Conservation (phyloP, 2,888 invertebrate genomes). For the Agrypnus murinus region DNA sequence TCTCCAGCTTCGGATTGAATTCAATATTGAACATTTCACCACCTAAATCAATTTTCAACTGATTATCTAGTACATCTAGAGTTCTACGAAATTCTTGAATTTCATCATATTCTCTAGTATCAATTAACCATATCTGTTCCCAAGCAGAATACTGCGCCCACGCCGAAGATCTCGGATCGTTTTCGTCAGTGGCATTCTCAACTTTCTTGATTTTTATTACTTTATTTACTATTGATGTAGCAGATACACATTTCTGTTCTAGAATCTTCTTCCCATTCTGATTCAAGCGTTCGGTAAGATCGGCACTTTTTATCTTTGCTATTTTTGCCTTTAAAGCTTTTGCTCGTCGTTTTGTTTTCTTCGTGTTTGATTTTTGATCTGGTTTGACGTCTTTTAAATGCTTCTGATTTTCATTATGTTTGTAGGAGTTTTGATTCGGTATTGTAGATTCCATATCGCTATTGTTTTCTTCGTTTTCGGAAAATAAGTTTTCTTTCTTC, state of each 20-base stretch:
- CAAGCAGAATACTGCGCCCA: slow-evolving; percentile 24
- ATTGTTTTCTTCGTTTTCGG: not conserved
- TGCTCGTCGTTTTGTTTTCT: slow-evolving; percentile 60
- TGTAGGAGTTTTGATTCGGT: not conserved
- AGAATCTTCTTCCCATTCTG: slow-evolving; percentile 48
- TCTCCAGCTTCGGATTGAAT: not conserved
- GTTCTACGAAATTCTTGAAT: slow-evolving; percentile 24
- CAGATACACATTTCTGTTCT: slow-evolving; percentile 34
- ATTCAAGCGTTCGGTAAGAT: slow-evolving; percentile 57
- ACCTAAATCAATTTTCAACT: slow-evolving; percentile 16
- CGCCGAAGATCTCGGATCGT: not conserved
- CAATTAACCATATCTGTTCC: slow-evolving; percentile 40
- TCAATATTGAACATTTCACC: slow-evolving; percentile 20
- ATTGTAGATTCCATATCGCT: not conserved
- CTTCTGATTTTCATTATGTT: not conserved
- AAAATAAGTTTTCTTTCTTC: not conserved
- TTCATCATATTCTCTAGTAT: slow-evolving; percentile 13
- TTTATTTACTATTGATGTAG: slow-evolving; percentile 28
- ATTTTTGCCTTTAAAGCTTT: slow-evolving; percentile 63
- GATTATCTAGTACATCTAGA: slow-evolving; percentile 10
- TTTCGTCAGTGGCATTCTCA: not conserved
- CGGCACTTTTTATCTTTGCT: slow-evolving; percentile 62
- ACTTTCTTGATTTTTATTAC: not conserved
- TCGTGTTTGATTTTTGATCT: slow-evolving; percentile 52
- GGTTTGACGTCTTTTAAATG: slow-evolving; percentile 30